phyloP scores from a whole-genome alignment of 1,140 invertebrate species.

The Anoplophora glabripennis region DNA sequence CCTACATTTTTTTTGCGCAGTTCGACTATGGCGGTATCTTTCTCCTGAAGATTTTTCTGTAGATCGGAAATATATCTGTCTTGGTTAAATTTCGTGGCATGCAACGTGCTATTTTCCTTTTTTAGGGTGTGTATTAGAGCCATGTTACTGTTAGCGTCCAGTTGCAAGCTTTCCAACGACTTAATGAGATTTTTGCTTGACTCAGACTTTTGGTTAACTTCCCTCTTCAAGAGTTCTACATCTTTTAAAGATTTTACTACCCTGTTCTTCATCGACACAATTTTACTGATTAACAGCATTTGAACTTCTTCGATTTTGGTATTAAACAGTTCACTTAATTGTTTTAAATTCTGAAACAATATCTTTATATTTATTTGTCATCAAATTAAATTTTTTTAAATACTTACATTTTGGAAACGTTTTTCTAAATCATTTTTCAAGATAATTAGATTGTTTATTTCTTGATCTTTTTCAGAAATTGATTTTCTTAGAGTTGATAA shows the following conservation, averaged over 20 bases:
- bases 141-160: constrained; percentile 20
- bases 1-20: constrained; percentile 27
- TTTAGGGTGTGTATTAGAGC: constrained; percentile 18
- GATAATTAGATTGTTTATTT: constrained; percentile 17
- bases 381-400: not conserved
- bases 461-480: constrained; percentile 22
- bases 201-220: constrained; percentile 20
- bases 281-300: constrained; percentile 13
- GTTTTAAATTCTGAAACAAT: constrained; percentile 21
- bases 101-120: constrained; percentile 24
- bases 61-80: constrained; percentile 26
- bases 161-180: constrained; percentile 21
- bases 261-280: constrained; percentile 14
- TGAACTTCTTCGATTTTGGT: constrained; percentile 18
- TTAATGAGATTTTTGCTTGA: constrained; percentile 20
- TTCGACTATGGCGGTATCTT: constrained; percentile 12
- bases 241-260: constrained; percentile 16
- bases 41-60: constrained; percentile 14
- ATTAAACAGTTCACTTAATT: constrained; percentile 17
- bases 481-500: constrained; percentile 12
- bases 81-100: constrained; percentile 15
- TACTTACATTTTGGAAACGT: constrained; percentile 21
- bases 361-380: constrained; percentile 1
- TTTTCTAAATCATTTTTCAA: constrained; percentile 13
- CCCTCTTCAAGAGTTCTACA: constrained; percentile 23